A percentile compares a stretch with the other conserved stretches of the same genome.
These are phyloP conservation scores for Cyclopterus lumpus DNA, from an alignment of 2,797 vertebrate genomes.

Conservation along the genomic window DNA sequence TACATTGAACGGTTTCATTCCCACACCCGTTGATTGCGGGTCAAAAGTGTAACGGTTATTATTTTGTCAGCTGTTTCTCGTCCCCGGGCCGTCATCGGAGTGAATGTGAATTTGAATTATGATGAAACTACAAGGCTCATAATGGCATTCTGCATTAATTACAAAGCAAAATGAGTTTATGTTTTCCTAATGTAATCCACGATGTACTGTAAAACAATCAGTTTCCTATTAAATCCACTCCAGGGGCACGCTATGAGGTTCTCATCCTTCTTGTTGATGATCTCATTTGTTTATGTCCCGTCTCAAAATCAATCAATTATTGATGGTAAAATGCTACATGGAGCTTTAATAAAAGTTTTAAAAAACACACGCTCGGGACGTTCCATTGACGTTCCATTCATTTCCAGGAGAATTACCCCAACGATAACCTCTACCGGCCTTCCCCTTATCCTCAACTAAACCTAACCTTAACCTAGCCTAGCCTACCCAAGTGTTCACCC, in stretches of 20 bases:
- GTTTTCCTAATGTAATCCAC: not conserved
- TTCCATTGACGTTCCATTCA: too few relatives aligned
- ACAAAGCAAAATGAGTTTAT: constrained; percentile 2
- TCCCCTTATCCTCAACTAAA: too few relatives aligned
- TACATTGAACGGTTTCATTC: not conserved
- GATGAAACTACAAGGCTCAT: constrained; percentile 4
- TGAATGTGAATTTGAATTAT: not conserved
- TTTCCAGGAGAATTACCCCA: too few relatives aligned
- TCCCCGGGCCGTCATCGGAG: not conserved
- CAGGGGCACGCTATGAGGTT: not conserved
- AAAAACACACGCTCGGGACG: too few relatives aligned
- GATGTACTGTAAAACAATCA: constrained; percentile 24
- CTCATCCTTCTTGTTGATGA: constrained; percentile 4
- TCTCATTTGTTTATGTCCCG: constrained; percentile 6
- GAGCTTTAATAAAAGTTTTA: constrained; percentile 11
- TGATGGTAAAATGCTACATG: constrained; percentile 12
- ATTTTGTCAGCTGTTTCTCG: not conserved
- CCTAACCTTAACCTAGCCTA: not conserved
- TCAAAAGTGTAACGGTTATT: not conserved
- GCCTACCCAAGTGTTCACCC: not conserved
- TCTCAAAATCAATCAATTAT: constrained; percentile 20
- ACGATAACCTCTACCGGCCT: too few relatives aligned
- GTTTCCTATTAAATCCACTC: constrained; percentile 17
- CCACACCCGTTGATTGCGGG: not conserved
- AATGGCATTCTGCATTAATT: constrained; percentile 6